Conservation (phyloP, 2,888 invertebrate genomes). For the Siphlonurus alternatus region DNA sequence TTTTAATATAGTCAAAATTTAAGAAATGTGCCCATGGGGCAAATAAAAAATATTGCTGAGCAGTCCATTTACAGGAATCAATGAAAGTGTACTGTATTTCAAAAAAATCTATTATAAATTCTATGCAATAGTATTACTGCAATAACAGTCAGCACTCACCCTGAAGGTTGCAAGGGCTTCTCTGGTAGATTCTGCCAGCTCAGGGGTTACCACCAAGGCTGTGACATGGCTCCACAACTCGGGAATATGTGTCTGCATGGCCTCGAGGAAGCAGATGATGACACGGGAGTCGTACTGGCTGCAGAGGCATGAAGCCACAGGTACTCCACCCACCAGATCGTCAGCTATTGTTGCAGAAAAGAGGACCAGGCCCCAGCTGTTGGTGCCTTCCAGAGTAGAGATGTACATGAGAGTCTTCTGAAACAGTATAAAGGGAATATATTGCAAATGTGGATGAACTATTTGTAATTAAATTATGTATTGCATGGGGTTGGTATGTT, state of each 20-base stretch:
- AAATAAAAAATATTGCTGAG: too few species aligned
- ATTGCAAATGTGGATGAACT: too few species aligned
- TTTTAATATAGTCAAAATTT: too few species aligned
- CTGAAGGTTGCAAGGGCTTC: not conserved
- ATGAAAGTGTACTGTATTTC: too few species aligned
- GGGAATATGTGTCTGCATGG: not conserved
- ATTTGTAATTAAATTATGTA: too few species aligned
- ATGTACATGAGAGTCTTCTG: not conserved
- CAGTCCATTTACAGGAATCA: too few species aligned
- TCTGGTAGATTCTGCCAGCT: not conserved
- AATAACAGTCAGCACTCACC: not conserved
- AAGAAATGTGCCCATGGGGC: too few species aligned
- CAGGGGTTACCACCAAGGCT: not conserved
- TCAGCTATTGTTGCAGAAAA: not conserved
- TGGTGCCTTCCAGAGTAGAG: not conserved
- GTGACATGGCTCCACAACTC: not conserved
- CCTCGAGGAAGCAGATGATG: not conserved
- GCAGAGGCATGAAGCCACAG: not conserved
- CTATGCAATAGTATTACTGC: too few species aligned
- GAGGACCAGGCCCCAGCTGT: not conserved
- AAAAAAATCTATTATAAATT: too few species aligned
- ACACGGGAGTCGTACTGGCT: not conserved
- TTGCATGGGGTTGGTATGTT: too few species aligned
- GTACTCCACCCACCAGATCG: not conserved
- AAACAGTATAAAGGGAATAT: too few species aligned